Evolutionary conservation across 1,140 invertebrate genomes (phyloP), one percentile per base, ranked within the genome.

Genomic region (Bombus consobrinus): DNA sequence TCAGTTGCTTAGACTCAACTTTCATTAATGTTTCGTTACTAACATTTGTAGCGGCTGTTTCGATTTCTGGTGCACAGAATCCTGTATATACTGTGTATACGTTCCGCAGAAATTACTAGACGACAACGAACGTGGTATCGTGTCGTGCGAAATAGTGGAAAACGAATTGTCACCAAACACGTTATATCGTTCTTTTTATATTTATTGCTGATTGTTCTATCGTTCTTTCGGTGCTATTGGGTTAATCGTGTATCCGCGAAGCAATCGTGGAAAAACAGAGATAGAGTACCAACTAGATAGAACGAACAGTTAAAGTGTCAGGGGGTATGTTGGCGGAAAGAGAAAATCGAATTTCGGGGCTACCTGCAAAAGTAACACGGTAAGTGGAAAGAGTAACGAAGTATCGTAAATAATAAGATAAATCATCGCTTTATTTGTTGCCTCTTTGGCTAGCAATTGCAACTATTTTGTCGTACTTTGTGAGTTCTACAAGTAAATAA

Each of bases 321-420:
- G 68, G 69, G 69, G 75, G 83, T 22, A 22, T 8, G n/a, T 34
- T 34, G n/a, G 53, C 37, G 69, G 69, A 83, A 75, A 76, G 87
- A 83, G 88, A 39, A 81, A 89, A 89, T 89, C 84, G 84, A 89
- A 89, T 89, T 79, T 89, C 88, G 84, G 78, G 80, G 78, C 79
- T 43, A 47, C 79, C 83, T 83, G 87, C 71, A 82, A 86, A 80
- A 73, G 76, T 43, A 59, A 57, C 37, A 32, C 68, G 75, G 76
- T 73, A 87, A 89, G 71, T 64, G 87, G 71, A 89, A 89, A 87
- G 81, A 87, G 80, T 87, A 88, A 86, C 87, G 83, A 89, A 89
- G 66, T 86, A 83, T 71, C 41, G 47, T 53, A 53, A 22, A 18
- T 22, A 53, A 18, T 53, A 53, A 22, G 47, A 53, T 8, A 22